phyloP scores from a whole-genome alignment of 2,113 vertebrate species.

The Vulpes lagopus region DNA sequence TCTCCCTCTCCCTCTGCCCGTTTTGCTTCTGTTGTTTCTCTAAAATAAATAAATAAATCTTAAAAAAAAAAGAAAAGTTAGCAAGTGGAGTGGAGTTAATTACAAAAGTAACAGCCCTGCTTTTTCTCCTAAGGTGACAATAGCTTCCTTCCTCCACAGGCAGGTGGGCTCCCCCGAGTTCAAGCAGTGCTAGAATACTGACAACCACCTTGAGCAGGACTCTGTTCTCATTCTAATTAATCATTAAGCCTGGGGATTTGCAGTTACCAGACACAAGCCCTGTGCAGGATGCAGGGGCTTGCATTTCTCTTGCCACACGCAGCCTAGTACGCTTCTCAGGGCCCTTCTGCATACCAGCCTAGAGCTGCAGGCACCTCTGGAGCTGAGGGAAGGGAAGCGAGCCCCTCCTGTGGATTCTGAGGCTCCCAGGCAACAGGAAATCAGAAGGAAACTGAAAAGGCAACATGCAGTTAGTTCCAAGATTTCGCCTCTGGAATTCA shows the following conservation, averaged over 20 bases:
- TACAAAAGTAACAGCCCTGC: background rate
- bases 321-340: background rate
- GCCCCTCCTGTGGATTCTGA: background rate
- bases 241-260: conserved; percentile 54
- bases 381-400: background rate
- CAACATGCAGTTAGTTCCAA: background rate
- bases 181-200: background rate
- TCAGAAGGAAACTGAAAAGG: background rate
- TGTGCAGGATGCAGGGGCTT: background rate
- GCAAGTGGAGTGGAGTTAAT: background rate
- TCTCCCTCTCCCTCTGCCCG: background rate
- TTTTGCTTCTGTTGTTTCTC: background rate
- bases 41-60: background rate
- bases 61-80: background rate
- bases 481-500: background rate
- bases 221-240: conserved; percentile 44
- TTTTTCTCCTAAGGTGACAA: background rate
- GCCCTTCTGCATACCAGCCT: background rate
- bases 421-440: background rate
- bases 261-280: background rate
- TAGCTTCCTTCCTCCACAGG: background rate
- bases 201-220: background rate
- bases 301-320: background rate
- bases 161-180: background rate
- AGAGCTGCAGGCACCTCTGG: background rate